Evolutionary conservation across 1,140 invertebrate genomes (phyloP).

Genomic region (Rhizoglyphus robini): DNA sequence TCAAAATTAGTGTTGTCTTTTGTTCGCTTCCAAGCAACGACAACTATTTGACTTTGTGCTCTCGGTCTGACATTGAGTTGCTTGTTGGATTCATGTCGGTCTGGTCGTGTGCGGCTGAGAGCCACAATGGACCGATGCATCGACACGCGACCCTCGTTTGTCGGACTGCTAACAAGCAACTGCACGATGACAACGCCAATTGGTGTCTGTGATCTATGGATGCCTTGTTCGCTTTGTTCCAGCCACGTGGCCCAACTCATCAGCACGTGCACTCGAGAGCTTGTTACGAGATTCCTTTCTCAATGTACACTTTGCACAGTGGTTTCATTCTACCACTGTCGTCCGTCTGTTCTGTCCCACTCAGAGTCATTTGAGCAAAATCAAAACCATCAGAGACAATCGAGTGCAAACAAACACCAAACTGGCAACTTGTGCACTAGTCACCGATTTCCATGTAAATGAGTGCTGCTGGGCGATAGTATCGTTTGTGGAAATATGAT

Average conservation of each 20-base stretch:
- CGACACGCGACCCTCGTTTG: conserved; percentile 16
- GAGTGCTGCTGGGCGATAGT: not conserved
- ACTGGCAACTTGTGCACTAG: no score
- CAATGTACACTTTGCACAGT: no score
- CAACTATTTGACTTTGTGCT: not conserved
- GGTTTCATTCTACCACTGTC: not conserved
- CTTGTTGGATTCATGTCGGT: no score
- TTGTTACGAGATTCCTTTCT: conserved; percentile 13
- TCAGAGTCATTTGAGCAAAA: no score
- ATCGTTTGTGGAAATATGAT: not conserved
- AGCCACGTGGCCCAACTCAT: conserved; percentile 1
- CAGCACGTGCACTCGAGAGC: conserved; percentile 1
- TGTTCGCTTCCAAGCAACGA: not conserved
- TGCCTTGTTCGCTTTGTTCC: not conserved
- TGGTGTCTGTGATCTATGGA: not conserved
- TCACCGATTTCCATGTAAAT: no score
- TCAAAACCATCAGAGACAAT: no score
- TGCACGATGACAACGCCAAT: not conserved
- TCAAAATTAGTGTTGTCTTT: not conserved
- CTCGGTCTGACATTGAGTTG: not conserved
- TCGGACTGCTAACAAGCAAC: not conserved
- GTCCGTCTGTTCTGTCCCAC: no score
- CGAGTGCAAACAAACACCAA: no score
- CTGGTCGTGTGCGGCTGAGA: not conserved
- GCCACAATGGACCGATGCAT: not conserved